These are phyloP conservation scores for Gymnocephalus cernua DNA, from an alignment of 2,113 vertebrate genomes.

Conservation along the genomic window DNA sequence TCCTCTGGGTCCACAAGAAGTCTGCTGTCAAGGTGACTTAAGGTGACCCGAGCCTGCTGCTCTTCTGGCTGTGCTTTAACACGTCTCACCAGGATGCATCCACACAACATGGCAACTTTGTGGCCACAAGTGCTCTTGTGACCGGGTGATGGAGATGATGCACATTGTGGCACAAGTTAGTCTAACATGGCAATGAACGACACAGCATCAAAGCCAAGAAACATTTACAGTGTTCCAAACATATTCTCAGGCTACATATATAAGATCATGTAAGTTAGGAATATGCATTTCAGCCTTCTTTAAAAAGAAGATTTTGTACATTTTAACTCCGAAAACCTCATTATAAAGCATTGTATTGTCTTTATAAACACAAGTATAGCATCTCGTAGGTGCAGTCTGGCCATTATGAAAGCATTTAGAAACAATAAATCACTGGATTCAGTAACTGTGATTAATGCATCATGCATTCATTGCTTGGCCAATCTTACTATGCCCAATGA, in stretches of 20 bases:
- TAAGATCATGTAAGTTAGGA: conserved; percentile 24
- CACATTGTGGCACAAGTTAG: conserved; percentile 3
- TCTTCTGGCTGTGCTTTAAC: conserved; percentile 7
- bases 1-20: conserved; percentile 93
- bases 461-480: conserved; percentile 25
- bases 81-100: conserved; percentile 7
- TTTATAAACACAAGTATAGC: conserved; percentile 41
- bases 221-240: conserved; percentile 49
- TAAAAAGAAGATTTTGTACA: conserved; percentile 37
- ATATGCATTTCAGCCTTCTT: conserved; percentile 53
- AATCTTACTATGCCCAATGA: conserved; percentile 16
- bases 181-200: background rate
- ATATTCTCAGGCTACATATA: conserved; percentile 52
- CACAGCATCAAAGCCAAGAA: conserved; percentile 52
- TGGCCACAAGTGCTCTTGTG: conserved; percentile 20
- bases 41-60: conserved; percentile 34
- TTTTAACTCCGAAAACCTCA: conserved; percentile 56
- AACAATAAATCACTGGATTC: conserved; percentile 55
- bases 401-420: conserved; percentile 43
- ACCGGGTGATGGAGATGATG: conserved; percentile 14
- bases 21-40: conserved; percentile 93
- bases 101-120: background rate
- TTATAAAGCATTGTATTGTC: conserved; percentile 54
- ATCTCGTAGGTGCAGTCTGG: conserved; percentile 54
- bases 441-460: conserved; percentile 59